Evolutionary conservation across 1,140 invertebrate genomes (phyloP).

Genomic region (Hetaerina americana): DNA sequence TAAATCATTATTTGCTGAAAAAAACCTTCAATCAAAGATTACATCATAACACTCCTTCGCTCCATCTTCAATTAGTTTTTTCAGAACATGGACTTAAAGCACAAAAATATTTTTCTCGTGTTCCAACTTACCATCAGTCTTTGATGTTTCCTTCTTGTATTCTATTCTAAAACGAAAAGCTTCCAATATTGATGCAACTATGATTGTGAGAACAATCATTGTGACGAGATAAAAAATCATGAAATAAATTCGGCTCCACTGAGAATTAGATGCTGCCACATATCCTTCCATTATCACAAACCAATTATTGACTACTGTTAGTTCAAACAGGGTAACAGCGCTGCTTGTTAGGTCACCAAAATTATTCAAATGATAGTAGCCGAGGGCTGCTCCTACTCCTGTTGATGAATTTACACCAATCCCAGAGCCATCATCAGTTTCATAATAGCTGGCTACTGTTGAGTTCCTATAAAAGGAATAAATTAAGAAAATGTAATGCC

Average conservation of each 20-base stretch:
- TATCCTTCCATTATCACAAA: slow-evolving; percentile 84
- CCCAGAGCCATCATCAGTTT: neutral
- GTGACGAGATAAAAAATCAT: slow-evolving; percentile 83
- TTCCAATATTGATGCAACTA: slow-evolving; percentile 80
- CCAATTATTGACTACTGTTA: slow-evolving; percentile 85
- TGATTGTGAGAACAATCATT: slow-evolving; percentile 84
- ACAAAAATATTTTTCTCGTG: slow-evolving; percentile 8
- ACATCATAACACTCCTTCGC: neutral
- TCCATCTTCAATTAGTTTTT: slow-evolving; percentile 7
- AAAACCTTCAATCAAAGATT: slow-evolving; percentile 5
- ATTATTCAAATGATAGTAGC: slow-evolving; percentile 81
- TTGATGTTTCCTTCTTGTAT: slow-evolving; percentile 66
- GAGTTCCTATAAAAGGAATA: too few species aligned
- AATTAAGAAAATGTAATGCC: too few species aligned
- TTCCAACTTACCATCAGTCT: slow-evolving; percentile 63
- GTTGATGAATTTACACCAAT: slow-evolving; percentile 37
- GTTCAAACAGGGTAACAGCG: slow-evolving; percentile 74
- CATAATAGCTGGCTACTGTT: slow-evolving; percentile 71
- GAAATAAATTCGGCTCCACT: slow-evolving; percentile 64
- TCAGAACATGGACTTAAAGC: slow-evolving; percentile 7
- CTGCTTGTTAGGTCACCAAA: slow-evolving; percentile 64
- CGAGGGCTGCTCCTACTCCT: slow-evolving; percentile 47
- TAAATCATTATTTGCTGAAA: neutral
- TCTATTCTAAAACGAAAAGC: slow-evolving; percentile 82
- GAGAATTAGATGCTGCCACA: slow-evolving; percentile 46